Base-by-base conservation (phyloP, 2,888 invertebrate species). In the Carabus problematicus region DNA sequence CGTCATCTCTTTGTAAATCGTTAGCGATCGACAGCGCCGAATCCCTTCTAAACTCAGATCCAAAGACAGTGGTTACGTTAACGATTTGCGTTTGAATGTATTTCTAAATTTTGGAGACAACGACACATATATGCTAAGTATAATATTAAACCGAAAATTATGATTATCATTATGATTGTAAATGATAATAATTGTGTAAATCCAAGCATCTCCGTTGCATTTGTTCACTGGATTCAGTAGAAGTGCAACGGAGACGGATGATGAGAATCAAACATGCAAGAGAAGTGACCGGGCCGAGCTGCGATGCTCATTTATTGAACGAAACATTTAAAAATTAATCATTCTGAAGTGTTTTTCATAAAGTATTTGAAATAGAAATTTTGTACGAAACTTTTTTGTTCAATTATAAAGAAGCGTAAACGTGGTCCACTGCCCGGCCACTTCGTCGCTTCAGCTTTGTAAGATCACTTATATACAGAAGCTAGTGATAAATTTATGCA, bases 401-500 rank as follows among this genome's bases (percentile, higher is more conserved):
- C 11, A 66, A 11, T 49, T 42, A 52, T 63, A n/a, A 19, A 40
- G 49, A 60, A 42, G 19, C 52, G 52, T 52, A 29, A 29, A 29
- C 29, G 29, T 52, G 16, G 52, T 16, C 9, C 19, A 18, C 19
- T 11, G 52, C 59, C 62, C 55, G 47, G 41, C 56, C 45, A 69
- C 47, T 71, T 71, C 63, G 29, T 67, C 62, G 71, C 71, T 71
- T 70, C 40, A 62, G 64, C 56, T 64, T 69, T 69, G 69, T 69
- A 62, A 68, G 18, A 69, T 54, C 69, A 69, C 69, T 69, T 62
- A 69, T 69, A 69, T 68, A 69, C 55, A 69, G 59, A 77, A 79
- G 78, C 78, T 80, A 81, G 80, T 79, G 80, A 81, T 80, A 81
- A 77, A 75, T 77, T 78, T 74, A 77, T 76, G 78, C 77, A 77